Evolutionary conservation across 2,113 vertebrate genomes (phyloP).

Genomic region (Macroglossus sobrinus): DNA sequence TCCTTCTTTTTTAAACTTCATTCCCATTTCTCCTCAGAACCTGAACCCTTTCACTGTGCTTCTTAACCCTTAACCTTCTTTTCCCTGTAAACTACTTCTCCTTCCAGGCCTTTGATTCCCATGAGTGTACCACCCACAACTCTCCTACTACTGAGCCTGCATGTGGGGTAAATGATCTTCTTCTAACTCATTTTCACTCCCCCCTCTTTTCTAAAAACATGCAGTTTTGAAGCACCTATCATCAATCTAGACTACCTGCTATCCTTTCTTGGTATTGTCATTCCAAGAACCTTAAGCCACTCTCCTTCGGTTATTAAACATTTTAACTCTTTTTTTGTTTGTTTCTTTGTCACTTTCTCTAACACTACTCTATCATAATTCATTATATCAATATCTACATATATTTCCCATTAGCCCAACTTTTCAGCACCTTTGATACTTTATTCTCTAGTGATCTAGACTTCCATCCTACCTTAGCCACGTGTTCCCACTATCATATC

Average conservation of each 20-base stretch:
- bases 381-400: neutral
- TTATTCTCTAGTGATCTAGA: neutral
- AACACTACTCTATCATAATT: neutral
- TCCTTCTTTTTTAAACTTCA: neutral
- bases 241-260: neutral
- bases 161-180: neutral
- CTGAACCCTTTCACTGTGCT: neutral
- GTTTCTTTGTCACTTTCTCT: neutral
- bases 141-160: accelerated
- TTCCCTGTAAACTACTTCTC: neutral
- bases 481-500: neutral
- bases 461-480: neutral
- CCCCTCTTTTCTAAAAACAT: neutral
- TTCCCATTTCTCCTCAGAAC: neutral
- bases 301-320: neutral
- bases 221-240: neutral
- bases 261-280: neutral
- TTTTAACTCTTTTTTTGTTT: neutral
- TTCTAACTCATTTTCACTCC: neutral
- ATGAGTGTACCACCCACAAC: accelerated
- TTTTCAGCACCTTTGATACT: neutral
- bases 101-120: neutral
- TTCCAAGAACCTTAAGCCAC: neutral
- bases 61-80: neutral
- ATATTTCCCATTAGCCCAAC: neutral